Base-by-base conservation (phyloP, 1,140 invertebrate genomes). In the Meteorus sp. region DNA sequence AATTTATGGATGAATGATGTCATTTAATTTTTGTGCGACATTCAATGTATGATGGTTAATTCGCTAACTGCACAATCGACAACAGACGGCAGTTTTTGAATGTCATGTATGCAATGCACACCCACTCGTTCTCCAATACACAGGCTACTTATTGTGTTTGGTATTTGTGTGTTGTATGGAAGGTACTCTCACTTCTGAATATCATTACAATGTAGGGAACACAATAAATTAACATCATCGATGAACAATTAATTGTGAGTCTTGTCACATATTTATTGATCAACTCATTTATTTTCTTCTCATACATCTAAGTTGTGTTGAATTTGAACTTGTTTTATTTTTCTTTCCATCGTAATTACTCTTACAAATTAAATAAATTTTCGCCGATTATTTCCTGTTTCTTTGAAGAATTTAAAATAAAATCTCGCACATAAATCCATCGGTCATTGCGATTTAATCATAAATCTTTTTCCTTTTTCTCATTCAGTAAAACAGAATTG, bases 61-160 rank as follows among this genome's bases (percentile, higher is more conserved):
- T 13, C 33, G 11, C 9, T 35, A 35, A n/a, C 13, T 35, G 13
- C 33, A 13, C 33, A 13, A 35, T 35, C 33, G 13, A 35, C 33
- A 35, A 35, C 33, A 35, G 33, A 35, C 9, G 33, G 33, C 13
- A 35, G 41, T 13, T 63, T 64, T 63, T 64, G 54, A 62, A 64
- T 64, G 61, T 67, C 63, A 72, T 67, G 67, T 64, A 69, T 63
- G 63, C 69, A 65, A 65, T 69, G 65, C 64, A 65, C 65, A 47
- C 64, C 66, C 69, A 68, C 63, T 64, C 71, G 67, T 62, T 60
- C 58, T 20, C 43, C 20, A 11, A 45, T 23, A 45, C 43, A 23
- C 43, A 45, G 20, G 20, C 3, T 45, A 19, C 25, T 11, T n/a
- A n/a, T 23, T 45, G 13, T 50, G 15, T 15, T 15, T 3, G n/a